These are phyloP conservation scores for Euschistus heros DNA, from an alignment of 1,140 invertebrate genomes.

Conservation along the genomic window DNA sequence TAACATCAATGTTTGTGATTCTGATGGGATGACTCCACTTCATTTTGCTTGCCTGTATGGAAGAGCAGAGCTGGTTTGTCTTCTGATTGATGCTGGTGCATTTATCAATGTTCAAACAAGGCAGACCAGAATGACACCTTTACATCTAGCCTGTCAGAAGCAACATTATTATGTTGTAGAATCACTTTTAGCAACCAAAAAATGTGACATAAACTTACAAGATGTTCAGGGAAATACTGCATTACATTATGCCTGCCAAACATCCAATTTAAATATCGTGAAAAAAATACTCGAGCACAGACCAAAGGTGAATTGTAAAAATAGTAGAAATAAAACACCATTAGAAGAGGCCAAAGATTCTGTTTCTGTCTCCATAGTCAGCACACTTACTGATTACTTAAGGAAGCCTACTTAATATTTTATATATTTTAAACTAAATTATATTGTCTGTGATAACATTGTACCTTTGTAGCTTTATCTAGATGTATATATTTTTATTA, in stretches of 20 bases:
- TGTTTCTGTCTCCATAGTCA: constrained; percentile 42
- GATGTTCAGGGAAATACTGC: constrained; percentile 56
- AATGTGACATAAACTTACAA: constrained; percentile 50
- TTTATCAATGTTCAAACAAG: constrained; percentile 42
- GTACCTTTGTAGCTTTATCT: constrained; percentile 31
- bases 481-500: constrained; percentile 30
- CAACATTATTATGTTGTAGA: constrained; percentile 38
- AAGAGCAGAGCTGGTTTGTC: constrained; percentile 37
- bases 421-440: background rate
- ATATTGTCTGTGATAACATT: background rate
- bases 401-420: constrained; percentile 4
- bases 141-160: constrained; percentile 46
- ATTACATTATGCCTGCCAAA: constrained; percentile 51
- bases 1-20: constrained; percentile 35
- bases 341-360: constrained; percentile 45
- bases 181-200: constrained; percentile 42
- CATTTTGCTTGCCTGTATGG: constrained; percentile 44
- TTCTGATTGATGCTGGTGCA: constrained; percentile 42
- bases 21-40: constrained; percentile 39
- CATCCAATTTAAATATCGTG: constrained; percentile 46
- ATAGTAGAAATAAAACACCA: constrained; percentile 43
- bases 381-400: constrained; percentile 31
- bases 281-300: constrained; percentile 48
- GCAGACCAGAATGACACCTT: constrained; percentile 39
- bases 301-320: constrained; percentile 43